These are phyloP conservation scores for Thymelicus lineola DNA, from an alignment of 2,888 invertebrate species.

Conservation along the genomic window DNA sequence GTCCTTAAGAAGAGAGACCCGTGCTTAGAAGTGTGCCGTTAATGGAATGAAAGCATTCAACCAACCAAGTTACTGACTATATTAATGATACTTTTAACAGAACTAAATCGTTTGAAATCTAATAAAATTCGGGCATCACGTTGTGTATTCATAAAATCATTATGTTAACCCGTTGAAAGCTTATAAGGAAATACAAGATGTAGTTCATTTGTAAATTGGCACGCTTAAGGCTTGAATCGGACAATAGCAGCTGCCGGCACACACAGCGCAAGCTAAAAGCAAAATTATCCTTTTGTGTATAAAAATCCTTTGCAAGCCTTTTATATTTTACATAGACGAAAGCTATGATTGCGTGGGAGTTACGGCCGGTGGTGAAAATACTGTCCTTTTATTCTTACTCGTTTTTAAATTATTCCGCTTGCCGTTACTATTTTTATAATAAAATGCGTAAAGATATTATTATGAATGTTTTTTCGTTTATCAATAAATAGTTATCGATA, in stretches of 20 bases:
- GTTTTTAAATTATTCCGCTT: conserved; percentile 5
- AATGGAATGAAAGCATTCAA: too few species aligned
- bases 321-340: conserved; percentile 57
- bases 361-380: conserved; percentile 42
- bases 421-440: neutral
- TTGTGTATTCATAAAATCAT: neutral
- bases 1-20: too few species aligned
- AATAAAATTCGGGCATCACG: too few species aligned
- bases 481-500: too few species aligned
- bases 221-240: conserved; percentile 54
- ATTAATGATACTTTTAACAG: too few species aligned
- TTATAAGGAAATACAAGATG: conserved; percentile 37
- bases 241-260: conserved; percentile 53
- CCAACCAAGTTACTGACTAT: too few species aligned
- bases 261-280: conserved; percentile 39
- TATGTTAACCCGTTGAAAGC: conserved; percentile 2
- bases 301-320: conserved; percentile 65
- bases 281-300: conserved; percentile 72
- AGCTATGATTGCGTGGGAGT: conserved; percentile 45
- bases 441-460: neutral
- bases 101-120: too few species aligned
- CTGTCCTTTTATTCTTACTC: conserved; percentile 45
- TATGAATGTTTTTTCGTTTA: neutral
- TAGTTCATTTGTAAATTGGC: conserved; percentile 57
- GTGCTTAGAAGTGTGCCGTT: too few species aligned